Percentiles rank a stretch among this genome's conserved stretches.
phyloP scores from a whole-genome alignment of 2,113 vertebrate species.

The Tichodroma muraria region DNA sequence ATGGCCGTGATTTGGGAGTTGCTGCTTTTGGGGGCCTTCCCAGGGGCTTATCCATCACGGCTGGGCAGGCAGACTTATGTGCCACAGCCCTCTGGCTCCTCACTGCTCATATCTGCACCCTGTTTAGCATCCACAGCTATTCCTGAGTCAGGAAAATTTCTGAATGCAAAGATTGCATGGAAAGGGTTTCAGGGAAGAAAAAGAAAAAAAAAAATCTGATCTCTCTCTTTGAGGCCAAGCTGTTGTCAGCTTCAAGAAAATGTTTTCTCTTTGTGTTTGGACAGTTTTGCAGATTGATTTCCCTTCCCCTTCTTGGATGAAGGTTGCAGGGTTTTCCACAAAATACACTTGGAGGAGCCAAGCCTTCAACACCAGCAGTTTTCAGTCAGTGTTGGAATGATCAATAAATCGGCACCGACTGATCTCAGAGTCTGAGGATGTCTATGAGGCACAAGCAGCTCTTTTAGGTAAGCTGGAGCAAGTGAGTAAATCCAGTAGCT shows the following conservation, averaged over 20 bases:
- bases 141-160: neutral
- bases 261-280: constrained; percentile 28
- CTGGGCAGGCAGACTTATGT: neutral
- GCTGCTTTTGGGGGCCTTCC: neutral
- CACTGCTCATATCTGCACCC: neutral
- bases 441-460: constrained; percentile 14
- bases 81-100: neutral
- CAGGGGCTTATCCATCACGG: neutral
- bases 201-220: neutral
- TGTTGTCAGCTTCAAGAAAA: constrained; percentile 17
- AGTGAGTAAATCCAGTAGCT: constrained; percentile 60
- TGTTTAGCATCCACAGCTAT: neutral
- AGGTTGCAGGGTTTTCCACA: constrained; percentile 53
- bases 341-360: constrained; percentile 4
- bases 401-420: constrained; percentile 1
- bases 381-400: constrained; percentile 38
- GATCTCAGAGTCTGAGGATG: constrained; percentile 60
- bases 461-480: constrained; percentile 55
- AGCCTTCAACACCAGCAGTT: constrained; percentile 15
- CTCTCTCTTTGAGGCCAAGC: neutral
- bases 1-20: no score
- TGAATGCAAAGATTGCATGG: neutral
- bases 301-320: neutral
- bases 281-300: constrained; percentile 37
- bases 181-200: neutral